Conservation (phyloP, 2,797 vertebrate species). For the Agapornis canus region DNA sequence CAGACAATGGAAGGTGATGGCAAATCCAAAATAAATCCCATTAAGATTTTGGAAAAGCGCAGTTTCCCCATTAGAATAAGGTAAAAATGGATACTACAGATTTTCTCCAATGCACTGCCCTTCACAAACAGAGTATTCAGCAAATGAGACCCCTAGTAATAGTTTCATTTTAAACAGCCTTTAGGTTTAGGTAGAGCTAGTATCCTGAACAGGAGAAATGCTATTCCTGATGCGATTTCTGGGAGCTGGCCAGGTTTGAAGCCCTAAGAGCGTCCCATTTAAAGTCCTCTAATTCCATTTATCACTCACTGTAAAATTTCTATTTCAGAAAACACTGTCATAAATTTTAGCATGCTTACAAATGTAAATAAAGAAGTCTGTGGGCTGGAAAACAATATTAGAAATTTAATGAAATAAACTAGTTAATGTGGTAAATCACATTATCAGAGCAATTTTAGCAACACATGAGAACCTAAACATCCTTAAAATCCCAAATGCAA, state of each 20-base stretch:
- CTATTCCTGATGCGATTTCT: not conserved
- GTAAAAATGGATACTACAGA: not conserved
- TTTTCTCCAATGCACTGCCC: not conserved
- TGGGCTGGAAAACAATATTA: not conserved
- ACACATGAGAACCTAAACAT: constrained; percentile 28
- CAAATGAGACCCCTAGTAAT: not conserved
- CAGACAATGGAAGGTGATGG: not conserved
- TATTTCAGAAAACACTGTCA: not conserved
- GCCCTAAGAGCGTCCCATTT: not conserved
- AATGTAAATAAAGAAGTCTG: not conserved
- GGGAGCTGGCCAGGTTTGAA: not conserved
- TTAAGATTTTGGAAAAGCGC: not conserved
- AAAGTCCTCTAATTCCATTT: not conserved
- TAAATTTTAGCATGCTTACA: not conserved
- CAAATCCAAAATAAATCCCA: not conserved
- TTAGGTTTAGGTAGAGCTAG: not conserved
- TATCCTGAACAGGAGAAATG: not conserved
- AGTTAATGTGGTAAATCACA: not conserved
- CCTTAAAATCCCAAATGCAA: constrained; percentile 39
- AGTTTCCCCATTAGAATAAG: not conserved
- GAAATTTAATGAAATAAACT: constrained; percentile 24
- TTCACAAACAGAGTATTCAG: not conserved
- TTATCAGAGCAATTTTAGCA: constrained; percentile 37
- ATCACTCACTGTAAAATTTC: not conserved
- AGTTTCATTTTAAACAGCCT: not conserved